Percentiles rank a stretch among this genome's conserved stretches.
Conservation (phyloP, 2,113 vertebrate genomes). For the Laticauda colubrina region DNA sequence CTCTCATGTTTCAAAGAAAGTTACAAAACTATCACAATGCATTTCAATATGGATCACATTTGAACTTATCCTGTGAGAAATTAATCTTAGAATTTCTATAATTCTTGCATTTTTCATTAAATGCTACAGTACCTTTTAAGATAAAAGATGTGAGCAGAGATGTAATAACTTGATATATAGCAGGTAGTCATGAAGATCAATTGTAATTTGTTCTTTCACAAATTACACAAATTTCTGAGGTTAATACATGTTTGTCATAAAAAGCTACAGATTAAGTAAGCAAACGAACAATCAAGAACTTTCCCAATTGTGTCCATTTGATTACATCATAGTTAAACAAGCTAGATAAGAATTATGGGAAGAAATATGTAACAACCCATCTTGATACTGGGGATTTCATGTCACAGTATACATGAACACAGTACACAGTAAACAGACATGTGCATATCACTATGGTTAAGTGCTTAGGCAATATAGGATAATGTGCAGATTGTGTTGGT, state of each 20-base stretch:
- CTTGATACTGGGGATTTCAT: background rate
- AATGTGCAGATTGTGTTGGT: background rate
- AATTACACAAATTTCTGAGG: background rate
- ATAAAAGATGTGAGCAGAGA: background rate
- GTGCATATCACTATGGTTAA: background rate
- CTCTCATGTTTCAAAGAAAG: constrained; percentile 19
- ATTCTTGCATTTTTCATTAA: background rate
- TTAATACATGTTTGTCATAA: background rate
- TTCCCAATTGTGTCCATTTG: background rate
- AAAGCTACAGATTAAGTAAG: background rate
- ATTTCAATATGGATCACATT: constrained; percentile 15
- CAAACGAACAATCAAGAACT: background rate
- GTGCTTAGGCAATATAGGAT: background rate
- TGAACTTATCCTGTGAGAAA: background rate
- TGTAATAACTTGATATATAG: background rate
- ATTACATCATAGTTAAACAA: background rate
- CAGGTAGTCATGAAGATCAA: background rate
- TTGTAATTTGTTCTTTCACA: background rate
- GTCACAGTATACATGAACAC: background rate
- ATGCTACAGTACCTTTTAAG: background rate
- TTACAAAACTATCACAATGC: background rate
- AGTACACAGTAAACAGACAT: background rate
- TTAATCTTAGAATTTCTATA: background rate
- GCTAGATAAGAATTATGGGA: background rate
- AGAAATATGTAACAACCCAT: background rate